Evolutionary conservation across 2,797 vertebrate species (phyloP).

Genomic region (Scarus forsteni): DNA sequence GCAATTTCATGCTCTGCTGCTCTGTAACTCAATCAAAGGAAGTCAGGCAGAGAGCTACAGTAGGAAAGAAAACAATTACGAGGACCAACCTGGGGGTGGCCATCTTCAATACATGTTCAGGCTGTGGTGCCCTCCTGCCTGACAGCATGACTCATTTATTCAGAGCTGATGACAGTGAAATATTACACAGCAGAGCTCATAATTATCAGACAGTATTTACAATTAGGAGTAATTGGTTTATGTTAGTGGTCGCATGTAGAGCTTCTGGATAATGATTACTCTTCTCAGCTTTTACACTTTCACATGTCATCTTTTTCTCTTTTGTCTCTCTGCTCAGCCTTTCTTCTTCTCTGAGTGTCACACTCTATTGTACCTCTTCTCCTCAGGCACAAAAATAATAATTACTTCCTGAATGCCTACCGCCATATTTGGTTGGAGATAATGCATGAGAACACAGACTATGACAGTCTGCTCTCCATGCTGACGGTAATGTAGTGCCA

Average conservation of each 20-base stretch:
- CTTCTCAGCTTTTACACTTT: slow-evolving; percentile 18
- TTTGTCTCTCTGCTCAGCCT: slow-evolving; percentile 56
- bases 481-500: slow-evolving; percentile 96
- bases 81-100: slow-evolving; percentile 63
- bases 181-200: slow-evolving; percentile 48
- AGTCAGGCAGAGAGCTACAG: slow-evolving; percentile 64
- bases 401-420: slow-evolving; percentile 98
- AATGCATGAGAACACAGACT: slow-evolving; percentile 96
- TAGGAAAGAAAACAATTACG: slow-evolving; percentile 78
- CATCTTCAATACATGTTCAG: slow-evolving; percentile 72
- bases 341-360: slow-evolving; percentile 67
- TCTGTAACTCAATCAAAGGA: slow-evolving; percentile 80
- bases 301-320: slow-evolving; percentile 44
- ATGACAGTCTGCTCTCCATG: slow-evolving; percentile 97
- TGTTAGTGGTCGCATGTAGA: slow-evolving; percentile 17
- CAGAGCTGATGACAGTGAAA: slow-evolving; percentile 62
- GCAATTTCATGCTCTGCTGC: slow-evolving; percentile 83
- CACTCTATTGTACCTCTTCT: slow-evolving; percentile 84
- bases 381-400: slow-evolving; percentile 98
- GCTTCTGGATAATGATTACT: slow-evolving; percentile 13
- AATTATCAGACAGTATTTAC: slow-evolving; percentile 52
- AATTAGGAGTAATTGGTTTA: slow-evolving; percentile 24
- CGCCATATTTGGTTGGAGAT: slow-evolving; percentile 96
- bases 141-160: slow-evolving; percentile 74
- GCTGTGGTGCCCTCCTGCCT: slow-evolving; percentile 43